phyloP scores from a whole-genome alignment of 2,888 invertebrate genomes.

The Ligdia adustata region DNA sequence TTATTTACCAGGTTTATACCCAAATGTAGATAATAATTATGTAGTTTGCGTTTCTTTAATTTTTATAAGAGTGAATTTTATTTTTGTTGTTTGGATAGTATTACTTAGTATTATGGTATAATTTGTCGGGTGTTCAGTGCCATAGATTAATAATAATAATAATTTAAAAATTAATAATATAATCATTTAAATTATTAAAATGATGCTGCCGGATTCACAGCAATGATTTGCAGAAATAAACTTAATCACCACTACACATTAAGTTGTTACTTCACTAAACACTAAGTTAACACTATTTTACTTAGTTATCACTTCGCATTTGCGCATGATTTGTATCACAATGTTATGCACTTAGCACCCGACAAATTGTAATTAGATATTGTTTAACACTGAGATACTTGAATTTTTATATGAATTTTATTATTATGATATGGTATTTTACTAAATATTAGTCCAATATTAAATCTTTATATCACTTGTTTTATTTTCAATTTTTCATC shows the following conservation, averaged over 20 bases:
- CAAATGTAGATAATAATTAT: conserved; percentile 46
- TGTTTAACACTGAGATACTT: conserved; percentile 79
- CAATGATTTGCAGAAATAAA: no score
- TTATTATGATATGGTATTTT: conserved; percentile 82
- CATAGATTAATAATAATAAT: conserved; percentile 24
- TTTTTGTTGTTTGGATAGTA: conserved; percentile 29
- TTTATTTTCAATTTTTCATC: conserved; percentile 56
- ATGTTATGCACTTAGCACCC: conserved; percentile 29
- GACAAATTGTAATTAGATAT: conserved; percentile 54
- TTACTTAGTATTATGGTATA: conserved; percentile 25
- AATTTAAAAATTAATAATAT: no score
- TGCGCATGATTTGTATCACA: no score
- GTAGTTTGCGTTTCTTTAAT: conserved; percentile 27
- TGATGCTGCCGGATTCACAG: no score
- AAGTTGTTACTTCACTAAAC: no score
- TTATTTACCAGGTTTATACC: conserved; percentile 54
- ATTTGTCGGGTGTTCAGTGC: conserved; percentile 17
- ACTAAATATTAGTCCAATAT: conserved; percentile 83
- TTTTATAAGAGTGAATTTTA: conserved; percentile 23
- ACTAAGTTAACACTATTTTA: no score
- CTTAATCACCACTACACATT: no score
- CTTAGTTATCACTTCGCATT: no score
- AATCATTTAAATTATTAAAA: no score
- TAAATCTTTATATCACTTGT: conserved; percentile 72
- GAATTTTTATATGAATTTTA: conserved; percentile 83